Evolutionary conservation across 2,113 vertebrate species (phyloP).

Genomic region (Aix galericulata): DNA sequence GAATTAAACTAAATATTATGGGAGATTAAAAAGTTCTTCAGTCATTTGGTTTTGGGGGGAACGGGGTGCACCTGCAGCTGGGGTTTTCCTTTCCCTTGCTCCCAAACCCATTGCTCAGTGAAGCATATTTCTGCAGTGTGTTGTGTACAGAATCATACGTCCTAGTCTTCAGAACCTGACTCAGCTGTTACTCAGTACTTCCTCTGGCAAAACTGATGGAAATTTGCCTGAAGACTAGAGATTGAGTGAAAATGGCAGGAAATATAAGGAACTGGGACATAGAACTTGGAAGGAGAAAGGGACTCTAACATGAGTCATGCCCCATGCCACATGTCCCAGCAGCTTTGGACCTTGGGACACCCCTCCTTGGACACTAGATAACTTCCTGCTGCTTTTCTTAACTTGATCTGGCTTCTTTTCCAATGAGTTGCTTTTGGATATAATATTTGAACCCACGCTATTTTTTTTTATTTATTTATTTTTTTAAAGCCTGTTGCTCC

Average conservation of each 20-base stretch:
- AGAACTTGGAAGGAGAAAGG: not conserved
- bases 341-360: not conserved
- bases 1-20: constrained; percentile 59
- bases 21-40: constrained; percentile 27
- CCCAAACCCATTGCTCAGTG: not conserved
- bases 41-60: not conserved
- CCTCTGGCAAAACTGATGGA: not conserved
- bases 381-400: not conserved
- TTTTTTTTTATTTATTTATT: not conserved
- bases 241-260: not conserved
- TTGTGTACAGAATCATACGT: not conserved
- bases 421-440: not conserved
- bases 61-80: constrained; percentile 30
- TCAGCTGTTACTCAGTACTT: constrained; percentile 55
- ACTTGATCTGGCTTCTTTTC: not conserved
- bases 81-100: constrained; percentile 36
- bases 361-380: not conserved
- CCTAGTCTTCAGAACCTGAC: constrained; percentile 19
- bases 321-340: not conserved
- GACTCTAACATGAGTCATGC: not conserved
- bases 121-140: not conserved
- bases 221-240: not conserved
- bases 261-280: not conserved
- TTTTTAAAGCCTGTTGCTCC: not conserved
- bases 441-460: not conserved